These are phyloP conservation scores for Mythimna vitellina DNA, from an alignment of 2,888 invertebrate genomes.

Conservation along the genomic window DNA sequence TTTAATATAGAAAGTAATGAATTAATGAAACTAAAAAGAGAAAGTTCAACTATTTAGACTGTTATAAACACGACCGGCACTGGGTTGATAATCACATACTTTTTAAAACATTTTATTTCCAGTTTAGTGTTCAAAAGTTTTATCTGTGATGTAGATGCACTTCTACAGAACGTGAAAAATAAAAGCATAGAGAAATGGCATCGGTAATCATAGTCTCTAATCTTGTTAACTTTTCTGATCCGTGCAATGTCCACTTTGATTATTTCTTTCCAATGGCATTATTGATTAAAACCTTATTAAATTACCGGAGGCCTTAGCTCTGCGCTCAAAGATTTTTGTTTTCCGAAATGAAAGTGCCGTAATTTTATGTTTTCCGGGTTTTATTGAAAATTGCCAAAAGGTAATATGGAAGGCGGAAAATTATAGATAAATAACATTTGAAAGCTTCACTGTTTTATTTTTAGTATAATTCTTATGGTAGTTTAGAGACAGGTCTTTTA, in stretches of 20 bases:
- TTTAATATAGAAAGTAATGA: no score
- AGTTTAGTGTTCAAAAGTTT: neutral
- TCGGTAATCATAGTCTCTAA: no score
- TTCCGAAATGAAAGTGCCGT: neutral
- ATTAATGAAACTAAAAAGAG: no score
- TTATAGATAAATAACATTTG: neutral
- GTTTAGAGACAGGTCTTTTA: neutral
- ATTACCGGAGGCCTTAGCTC: neutral
- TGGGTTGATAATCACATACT: neutral
- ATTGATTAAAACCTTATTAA: slow-evolving; percentile 8
- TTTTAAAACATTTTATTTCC: neutral
- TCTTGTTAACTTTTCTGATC: slow-evolving; percentile 13
- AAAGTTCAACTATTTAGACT: neutral
- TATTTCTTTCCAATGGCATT: neutral
- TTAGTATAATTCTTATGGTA: neutral
- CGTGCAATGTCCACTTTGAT: neutral
- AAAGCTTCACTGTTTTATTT: no score
- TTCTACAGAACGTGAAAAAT: neutral
- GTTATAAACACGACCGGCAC: neutral
- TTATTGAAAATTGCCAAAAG: neutral
- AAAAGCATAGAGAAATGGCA: neutral
- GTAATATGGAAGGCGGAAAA: neutral
- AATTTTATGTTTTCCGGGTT: neutral
- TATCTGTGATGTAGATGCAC: neutral
- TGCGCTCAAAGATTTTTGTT: neutral